These are phyloP conservation scores for Cryptosula pallasiana DNA, from an alignment of 2,888 invertebrate species.

Conservation along the genomic window DNA sequence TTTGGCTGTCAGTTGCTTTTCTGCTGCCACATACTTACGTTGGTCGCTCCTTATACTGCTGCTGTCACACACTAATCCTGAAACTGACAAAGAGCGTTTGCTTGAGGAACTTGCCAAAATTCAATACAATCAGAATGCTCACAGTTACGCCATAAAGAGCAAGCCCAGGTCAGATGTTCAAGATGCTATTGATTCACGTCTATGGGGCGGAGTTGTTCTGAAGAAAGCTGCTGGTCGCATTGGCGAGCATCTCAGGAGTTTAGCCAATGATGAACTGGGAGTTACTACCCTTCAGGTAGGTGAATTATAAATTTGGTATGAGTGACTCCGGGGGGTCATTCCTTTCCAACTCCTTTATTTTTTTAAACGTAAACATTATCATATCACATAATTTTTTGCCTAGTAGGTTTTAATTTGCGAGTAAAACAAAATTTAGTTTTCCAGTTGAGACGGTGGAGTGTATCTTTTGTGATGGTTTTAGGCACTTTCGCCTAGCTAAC, in stretches of 20 bases:
- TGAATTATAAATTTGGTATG: background rate
- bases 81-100: background rate
- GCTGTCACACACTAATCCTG: no score
- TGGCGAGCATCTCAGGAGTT: slow-evolving; percentile 43
- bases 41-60: no score
- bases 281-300: slow-evolving; percentile 53
- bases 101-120: background rate
- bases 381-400: no score
- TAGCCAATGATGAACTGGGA: slow-evolving; percentile 54
- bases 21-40: no score
- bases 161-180: slow-evolving; percentile 31
- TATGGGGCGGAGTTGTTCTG: slow-evolving; percentile 44
- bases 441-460: no score
- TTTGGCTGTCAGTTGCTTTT: no score
- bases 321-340: background rate
- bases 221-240: slow-evolving; percentile 43
- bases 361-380: no score
- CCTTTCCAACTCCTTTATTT: no score
- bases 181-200: slow-evolving; percentile 38
- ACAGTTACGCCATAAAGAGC: background rate
- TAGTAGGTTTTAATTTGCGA: no score
- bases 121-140: background rate
- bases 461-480: no score
- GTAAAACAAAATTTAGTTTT: no score
- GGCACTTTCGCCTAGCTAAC: no score